Percentiles rank a stretch among this genome's conserved stretches.
These are phyloP conservation scores for Centropus bengalensis DNA, from an alignment of 2,113 vertebrate species.

Conservation along the genomic window DNA sequence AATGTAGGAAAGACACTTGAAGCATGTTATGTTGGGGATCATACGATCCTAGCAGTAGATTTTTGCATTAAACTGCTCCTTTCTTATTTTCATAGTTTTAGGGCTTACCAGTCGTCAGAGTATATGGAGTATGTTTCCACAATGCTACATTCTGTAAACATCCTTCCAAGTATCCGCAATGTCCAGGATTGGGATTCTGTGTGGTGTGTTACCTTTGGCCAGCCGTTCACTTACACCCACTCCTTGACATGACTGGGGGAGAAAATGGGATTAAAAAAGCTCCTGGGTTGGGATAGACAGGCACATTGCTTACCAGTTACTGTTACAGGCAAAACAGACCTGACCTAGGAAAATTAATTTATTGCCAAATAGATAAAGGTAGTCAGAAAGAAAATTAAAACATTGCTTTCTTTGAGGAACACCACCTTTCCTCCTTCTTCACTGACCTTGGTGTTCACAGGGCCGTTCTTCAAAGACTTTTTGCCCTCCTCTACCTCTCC, in stretches of 20 bases:
- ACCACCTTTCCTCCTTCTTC: not conserved
- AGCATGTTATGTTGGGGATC: rapidly evolving
- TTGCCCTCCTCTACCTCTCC: not conserved
- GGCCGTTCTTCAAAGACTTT: not conserved
- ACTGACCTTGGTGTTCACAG: not conserved
- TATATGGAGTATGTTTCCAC: not conserved
- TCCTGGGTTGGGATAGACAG: not conserved
- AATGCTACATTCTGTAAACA: rapidly evolving
- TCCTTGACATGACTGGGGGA: not conserved
- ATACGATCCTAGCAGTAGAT: not conserved
- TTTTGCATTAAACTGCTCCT: not conserved
- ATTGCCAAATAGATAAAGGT: not conserved
- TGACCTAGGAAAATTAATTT: not conserved
- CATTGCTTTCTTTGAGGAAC: not conserved
- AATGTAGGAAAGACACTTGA: not conserved
- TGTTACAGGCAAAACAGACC: not conserved
- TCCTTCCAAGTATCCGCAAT: not conserved
- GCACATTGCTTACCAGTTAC: not conserved
- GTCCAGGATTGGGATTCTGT: not conserved
- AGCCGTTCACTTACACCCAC: not conserved
- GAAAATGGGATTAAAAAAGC: not conserved
- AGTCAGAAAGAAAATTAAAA: not conserved
- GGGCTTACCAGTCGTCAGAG: not conserved
- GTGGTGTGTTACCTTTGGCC: not conserved
- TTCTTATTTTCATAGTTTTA: not conserved